Evolutionary conservation across 2,888 invertebrate genomes (phyloP).

Genomic region (Frankliniella intonsa): DNA sequence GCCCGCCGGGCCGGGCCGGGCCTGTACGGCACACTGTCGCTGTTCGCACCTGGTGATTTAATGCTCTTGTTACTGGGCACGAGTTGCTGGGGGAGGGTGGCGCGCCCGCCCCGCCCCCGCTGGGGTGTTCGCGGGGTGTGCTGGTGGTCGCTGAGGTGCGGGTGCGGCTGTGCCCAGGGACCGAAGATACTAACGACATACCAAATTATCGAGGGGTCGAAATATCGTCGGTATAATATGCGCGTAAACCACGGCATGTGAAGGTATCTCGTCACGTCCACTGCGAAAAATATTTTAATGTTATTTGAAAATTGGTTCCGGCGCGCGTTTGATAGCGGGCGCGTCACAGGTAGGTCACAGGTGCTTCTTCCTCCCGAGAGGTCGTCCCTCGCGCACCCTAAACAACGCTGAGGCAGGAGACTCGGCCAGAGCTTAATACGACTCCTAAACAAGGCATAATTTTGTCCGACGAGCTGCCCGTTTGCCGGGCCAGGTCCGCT

Average conservation of each 20-base stretch:
- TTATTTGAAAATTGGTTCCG: no score
- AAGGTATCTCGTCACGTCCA: no score
- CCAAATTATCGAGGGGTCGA: no score
- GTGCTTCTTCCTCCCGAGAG: no score
- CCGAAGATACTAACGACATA: no score
- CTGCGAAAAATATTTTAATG: no score
- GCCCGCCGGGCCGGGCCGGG: neutral
- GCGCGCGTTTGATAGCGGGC: no score
- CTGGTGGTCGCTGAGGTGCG: neutral
- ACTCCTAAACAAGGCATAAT: neutral
- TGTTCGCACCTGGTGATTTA: conserved; percentile 21
- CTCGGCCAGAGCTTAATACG: neutral
- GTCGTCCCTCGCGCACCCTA: no score
- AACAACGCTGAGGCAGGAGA: no score
- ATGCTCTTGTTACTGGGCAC: conserved; percentile 18
- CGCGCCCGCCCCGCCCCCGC: neutral
- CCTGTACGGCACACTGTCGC: neutral
- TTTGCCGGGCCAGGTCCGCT: neutral
- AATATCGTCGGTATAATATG: no score
- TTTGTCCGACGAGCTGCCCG: neutral
- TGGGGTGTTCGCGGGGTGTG: neutral
- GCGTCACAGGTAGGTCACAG: no score
- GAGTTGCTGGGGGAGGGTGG: neutral
- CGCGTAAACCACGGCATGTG: no score
- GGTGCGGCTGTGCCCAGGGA: neutral